Conservation (phyloP, 1,140 invertebrate species). For the Cydia splendana region DNA sequence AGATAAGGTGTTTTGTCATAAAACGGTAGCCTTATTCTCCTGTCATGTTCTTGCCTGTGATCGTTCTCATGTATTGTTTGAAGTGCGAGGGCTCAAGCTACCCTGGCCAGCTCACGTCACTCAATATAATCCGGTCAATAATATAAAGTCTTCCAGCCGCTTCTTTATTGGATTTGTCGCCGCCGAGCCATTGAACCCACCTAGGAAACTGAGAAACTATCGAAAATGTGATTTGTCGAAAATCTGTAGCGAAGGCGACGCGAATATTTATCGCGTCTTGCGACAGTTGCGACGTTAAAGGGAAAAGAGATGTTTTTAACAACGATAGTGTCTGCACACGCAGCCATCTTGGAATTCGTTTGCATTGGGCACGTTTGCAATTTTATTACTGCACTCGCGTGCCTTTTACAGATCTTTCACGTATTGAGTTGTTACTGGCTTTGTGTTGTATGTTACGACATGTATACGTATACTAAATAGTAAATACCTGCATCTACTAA, state of each 20-base stretch:
- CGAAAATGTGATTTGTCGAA: slow-evolving; percentile 55
- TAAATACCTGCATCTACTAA: too few species aligned
- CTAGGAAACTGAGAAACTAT: slow-evolving; percentile 51
- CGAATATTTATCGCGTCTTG: slow-evolving; percentile 21
- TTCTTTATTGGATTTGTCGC: slow-evolving; percentile 73
- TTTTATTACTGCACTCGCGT: background rate
- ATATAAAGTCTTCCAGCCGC: slow-evolving; percentile 71
- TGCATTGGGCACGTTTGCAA: slow-evolving; percentile 17
- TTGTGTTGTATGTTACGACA: background rate
- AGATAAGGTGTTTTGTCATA: background rate
- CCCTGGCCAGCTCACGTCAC: slow-evolving; percentile 61
- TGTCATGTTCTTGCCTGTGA: slow-evolving; percentile 38
- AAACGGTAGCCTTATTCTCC: slow-evolving; percentile 34
- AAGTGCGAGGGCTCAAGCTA: slow-evolving; percentile 46
- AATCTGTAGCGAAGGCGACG: slow-evolving; percentile 39
- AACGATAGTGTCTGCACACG: slow-evolving; percentile 16
- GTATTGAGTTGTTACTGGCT: background rate
- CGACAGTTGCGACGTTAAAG: background rate
- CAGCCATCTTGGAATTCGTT: background rate
- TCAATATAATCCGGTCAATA: slow-evolving; percentile 73
- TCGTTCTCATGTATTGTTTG: slow-evolving; percentile 40
- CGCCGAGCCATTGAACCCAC: slow-evolving; percentile 61
- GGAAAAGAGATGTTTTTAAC: background rate
- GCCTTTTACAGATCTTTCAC: background rate
- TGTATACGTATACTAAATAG: too few species aligned